Evolutionary conservation across 2,113 vertebrate species (phyloP).

Genomic region (Phasianus colchicus): DNA sequence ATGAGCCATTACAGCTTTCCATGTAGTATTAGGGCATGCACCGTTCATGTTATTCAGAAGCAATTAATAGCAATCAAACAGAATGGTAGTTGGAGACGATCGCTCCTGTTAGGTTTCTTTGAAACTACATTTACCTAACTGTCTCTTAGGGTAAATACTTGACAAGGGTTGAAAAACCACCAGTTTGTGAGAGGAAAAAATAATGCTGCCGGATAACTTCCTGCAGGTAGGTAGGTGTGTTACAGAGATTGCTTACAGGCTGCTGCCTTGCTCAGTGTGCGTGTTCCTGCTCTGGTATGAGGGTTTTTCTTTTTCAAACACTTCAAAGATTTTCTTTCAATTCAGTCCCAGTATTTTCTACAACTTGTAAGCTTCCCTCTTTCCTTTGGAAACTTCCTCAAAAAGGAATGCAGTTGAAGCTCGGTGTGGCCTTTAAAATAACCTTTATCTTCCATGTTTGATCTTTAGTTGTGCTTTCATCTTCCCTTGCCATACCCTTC

Average conservation of each 20-base stretch:
- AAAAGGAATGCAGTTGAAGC: not conserved
- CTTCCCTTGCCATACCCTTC: not conserved
- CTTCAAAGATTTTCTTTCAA: not conserved
- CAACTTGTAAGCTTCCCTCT: not conserved
- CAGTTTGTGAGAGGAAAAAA: not conserved
- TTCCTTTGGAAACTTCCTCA: not conserved
- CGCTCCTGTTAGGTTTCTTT: not conserved
- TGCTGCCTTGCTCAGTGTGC: not conserved
- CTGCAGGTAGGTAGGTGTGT: rapidly evolving
- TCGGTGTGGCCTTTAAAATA: not conserved
- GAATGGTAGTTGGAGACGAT: not conserved
- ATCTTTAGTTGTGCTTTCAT: not conserved
- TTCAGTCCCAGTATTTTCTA: not conserved
- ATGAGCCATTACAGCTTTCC: not conserved
- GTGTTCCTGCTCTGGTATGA: not conserved
- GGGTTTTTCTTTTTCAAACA: not conserved
- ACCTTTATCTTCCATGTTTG: not conserved
- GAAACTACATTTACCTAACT: not conserved
- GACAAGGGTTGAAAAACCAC: not conserved
- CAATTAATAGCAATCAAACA: not conserved
- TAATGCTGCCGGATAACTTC: not conserved
- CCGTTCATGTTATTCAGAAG: not conserved
- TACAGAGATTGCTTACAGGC: not conserved
- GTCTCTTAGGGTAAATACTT: not conserved
- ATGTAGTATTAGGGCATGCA: not conserved